Evolutionary conservation across 2,797 vertebrate genomes (phyloP).

Genomic region (Characodon lateralis): DNA sequence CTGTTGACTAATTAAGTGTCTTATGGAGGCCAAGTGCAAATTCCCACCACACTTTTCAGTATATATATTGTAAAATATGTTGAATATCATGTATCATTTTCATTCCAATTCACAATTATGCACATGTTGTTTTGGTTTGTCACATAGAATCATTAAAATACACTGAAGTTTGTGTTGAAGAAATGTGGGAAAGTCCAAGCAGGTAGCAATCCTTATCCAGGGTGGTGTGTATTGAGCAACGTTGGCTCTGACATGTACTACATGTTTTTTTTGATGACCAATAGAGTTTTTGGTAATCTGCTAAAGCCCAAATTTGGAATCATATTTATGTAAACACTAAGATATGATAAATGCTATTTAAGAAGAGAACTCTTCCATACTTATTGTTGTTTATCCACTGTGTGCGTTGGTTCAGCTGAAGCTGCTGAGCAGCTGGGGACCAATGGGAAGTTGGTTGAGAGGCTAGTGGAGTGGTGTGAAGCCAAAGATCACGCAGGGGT

Average conservation of each 20-base stretch:
- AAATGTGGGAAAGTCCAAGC: neutral
- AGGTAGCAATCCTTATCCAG: neutral
- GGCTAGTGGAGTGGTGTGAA: constrained; percentile 98
- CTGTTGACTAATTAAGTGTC: neutral
- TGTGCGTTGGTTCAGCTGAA: constrained; percentile 82
- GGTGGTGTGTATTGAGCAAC: neutral
- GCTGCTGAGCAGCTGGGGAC: constrained; percentile 96
- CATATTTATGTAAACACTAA: neutral
- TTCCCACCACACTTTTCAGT: neutral
- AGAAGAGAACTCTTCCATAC: neutral
- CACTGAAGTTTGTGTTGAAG: neutral
- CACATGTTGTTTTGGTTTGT: neutral
- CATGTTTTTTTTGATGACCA: neutral
- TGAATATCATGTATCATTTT: neutral
- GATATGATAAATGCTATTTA: neutral
- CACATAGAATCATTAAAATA: neutral
- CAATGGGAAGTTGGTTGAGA: constrained; percentile 90
- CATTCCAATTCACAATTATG: neutral
- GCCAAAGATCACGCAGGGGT: constrained; percentile 98
- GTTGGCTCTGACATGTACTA: neutral
- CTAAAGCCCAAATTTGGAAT: neutral
- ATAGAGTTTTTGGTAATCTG: neutral
- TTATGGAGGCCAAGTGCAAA: neutral
- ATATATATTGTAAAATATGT: neutral
- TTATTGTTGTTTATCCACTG: neutral